These are phyloP conservation scores for Drosophila fuyamai DNA, from an alignment of 1,140 invertebrate genomes.

Conservation along the genomic window DNA sequence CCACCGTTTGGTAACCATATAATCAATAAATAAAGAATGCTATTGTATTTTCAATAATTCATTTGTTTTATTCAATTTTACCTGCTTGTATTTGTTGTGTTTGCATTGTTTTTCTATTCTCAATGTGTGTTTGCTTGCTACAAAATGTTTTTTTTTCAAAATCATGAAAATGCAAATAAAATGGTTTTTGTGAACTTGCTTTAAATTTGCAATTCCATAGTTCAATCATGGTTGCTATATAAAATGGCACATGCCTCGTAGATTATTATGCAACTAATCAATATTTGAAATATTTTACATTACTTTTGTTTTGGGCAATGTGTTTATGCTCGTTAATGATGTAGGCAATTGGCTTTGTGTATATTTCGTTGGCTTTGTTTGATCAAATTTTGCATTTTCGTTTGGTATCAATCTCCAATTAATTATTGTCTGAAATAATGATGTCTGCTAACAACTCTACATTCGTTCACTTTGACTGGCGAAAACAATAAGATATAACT, in stretches of 20 bases:
- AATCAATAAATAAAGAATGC: neutral
- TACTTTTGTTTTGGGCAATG: constrained; percentile 21
- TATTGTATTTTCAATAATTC: constrained; percentile 58
- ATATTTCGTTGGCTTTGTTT: constrained; percentile 71
- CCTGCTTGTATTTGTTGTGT: constrained; percentile 41
- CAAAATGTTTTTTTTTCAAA: constrained; percentile 37
- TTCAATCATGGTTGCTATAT: constrained; percentile 45
- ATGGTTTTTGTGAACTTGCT: constrained; percentile 23
- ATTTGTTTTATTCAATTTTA: constrained; percentile 59
- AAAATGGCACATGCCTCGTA: constrained; percentile 56
- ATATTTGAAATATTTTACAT: constrained; percentile 57
- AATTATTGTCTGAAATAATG: constrained; percentile 80
- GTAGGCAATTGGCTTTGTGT: constrained; percentile 50
- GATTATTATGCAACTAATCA: constrained; percentile 31
- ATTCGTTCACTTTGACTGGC: constrained; percentile 15
- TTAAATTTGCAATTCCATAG: constrained; percentile 19
- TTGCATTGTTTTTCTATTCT: constrained; percentile 26
- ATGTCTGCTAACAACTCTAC: constrained; percentile 65
- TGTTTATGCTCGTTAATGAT: constrained; percentile 9
- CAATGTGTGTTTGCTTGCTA: constrained; percentile 29
- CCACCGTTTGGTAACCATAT: neutral
- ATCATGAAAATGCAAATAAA: constrained; percentile 36
- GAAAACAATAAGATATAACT: constrained; percentile 29
- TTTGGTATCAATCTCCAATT: constrained; percentile 49
- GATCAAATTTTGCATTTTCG: constrained; percentile 33